phyloP scores from a whole-genome alignment of 2,888 invertebrate genomes.

The Thereva unica region DNA sequence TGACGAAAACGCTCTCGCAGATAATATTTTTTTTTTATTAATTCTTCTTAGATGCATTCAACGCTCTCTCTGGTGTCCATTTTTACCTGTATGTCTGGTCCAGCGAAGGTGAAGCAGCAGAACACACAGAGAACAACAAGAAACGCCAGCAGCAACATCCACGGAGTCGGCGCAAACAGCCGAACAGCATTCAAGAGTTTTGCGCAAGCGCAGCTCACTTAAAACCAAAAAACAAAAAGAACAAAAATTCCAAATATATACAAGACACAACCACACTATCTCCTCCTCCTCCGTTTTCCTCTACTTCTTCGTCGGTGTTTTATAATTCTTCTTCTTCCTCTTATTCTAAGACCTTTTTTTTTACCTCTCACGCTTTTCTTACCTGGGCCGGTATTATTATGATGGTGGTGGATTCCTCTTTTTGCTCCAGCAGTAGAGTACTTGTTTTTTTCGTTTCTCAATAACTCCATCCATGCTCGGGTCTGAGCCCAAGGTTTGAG shows the following conservation, averaged over 20 bases:
- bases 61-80: neutral
- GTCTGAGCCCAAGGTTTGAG: constrained; percentile 15
- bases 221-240: constrained; percentile 26
- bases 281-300: neutral
- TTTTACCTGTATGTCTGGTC: constrained; percentile 10
- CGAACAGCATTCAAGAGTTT: constrained; percentile 1
- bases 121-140: constrained; percentile 15
- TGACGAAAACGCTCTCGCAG: constrained; percentile 8
- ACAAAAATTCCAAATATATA: constrained; percentile 19
- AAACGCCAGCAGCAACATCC: constrained; percentile 5
- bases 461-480: constrained; percentile 8
- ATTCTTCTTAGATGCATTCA: constrained; percentile 10
- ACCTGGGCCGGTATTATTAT: too few relatives aligned
- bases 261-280: constrained; percentile 10
- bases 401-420: neutral
- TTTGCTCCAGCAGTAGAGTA: neutral
- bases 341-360: too few relatives aligned
- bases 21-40: constrained; percentile 5
- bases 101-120: constrained; percentile 22
- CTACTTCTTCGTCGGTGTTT: too few relatives aligned
- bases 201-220: constrained; percentile 29
- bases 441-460: constrained; percentile 11
- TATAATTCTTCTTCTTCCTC: too few relatives aligned
- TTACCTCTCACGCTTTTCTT: too few relatives aligned
- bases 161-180: too few relatives aligned